Evolutionary conservation across 2,888 invertebrate species (phyloP).

Genomic region (Agrenia bidenticulata): DNA sequence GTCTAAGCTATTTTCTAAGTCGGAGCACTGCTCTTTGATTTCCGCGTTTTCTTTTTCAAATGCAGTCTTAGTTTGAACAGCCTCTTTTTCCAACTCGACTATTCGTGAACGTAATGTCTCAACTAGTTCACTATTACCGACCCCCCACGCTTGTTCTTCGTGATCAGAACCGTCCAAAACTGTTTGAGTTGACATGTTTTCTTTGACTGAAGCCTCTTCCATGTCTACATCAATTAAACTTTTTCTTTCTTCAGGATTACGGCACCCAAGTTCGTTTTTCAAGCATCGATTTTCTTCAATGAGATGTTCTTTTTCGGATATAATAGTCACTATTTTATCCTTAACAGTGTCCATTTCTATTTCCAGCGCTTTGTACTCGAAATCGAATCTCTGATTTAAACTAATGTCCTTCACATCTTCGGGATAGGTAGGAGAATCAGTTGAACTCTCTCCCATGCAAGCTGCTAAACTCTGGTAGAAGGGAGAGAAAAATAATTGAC

Average conservation of each 20-base stretch:
- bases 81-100: conserved; percentile 48
- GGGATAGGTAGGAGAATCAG: conserved; percentile 28
- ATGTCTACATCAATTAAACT: conserved; percentile 10
- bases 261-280: conserved; percentile 16
- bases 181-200: background rate
- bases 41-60: conserved; percentile 56
- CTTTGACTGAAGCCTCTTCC: background rate
- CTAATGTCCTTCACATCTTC: background rate
- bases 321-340: conserved; percentile 54
- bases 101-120: conserved; percentile 52
- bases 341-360: conserved; percentile 53
- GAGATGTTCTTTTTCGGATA: conserved; percentile 55
- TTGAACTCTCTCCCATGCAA: conserved; percentile 47
- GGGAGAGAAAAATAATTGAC: conserved; percentile 18
- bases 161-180: background rate
- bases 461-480: conserved; percentile 39
- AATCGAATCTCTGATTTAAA: conserved; percentile 43
- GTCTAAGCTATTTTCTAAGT: conserved; percentile 73
- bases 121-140: background rate
- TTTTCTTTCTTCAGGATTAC: conserved; percentile 1
- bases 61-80: conserved; percentile 23
- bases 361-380: conserved; percentile 53
- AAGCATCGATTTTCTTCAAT: conserved; percentile 55
- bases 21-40: conserved; percentile 62
- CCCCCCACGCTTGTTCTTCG: background rate